A percentile compares a stretch with the other conserved stretches of the same genome.
Conservation (phyloP, 2,797 vertebrate species). For the Hylomyscus alleni region DNA sequence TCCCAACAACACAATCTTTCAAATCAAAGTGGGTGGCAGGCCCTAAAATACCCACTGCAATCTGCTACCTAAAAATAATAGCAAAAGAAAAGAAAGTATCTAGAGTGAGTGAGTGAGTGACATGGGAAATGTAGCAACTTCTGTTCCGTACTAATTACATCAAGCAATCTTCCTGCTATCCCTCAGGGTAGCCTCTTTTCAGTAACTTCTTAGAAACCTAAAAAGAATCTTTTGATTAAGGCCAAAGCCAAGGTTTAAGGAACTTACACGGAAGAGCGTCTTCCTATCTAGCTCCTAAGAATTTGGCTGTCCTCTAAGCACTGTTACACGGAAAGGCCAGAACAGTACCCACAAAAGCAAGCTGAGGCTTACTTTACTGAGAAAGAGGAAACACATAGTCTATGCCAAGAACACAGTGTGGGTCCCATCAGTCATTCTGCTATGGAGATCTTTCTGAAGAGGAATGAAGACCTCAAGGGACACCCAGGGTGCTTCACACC, state of each 20-base stretch:
- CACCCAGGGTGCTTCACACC: not conserved
- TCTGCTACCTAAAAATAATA: slow-evolving; percentile 82
- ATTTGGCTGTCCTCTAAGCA: slow-evolving; percentile 6
- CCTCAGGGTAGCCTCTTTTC: not conserved
- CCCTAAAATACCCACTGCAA: slow-evolving; percentile 79
- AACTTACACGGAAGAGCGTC: slow-evolving; percentile 1
- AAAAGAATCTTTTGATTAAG: slow-evolving; percentile 52
- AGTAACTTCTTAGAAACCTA: slow-evolving; percentile 23
- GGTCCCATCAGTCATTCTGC: not conserved
- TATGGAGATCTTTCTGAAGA: not conserved
- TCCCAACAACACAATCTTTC: slow-evolving; percentile 74
- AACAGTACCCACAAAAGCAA: not conserved
- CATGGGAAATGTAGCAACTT: slow-evolving; percentile 66
- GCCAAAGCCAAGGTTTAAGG: not conserved
- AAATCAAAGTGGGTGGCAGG: slow-evolving; percentile 77
- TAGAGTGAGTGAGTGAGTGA: slow-evolving; percentile 75
- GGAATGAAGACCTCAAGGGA: not conserved
- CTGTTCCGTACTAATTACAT: slow-evolving; percentile 75
- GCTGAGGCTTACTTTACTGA: not conserved
- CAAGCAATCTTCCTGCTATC: slow-evolving; percentile 59
- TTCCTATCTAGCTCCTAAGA: slow-evolving; percentile 45
- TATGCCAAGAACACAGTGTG: not conserved
- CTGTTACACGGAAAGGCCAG: not conserved
- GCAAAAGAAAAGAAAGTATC: slow-evolving; percentile 54
- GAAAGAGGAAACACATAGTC: not conserved